Evolutionary conservation across 2,888 invertebrate species (phyloP), one percentile per base, ranked within the genome.

Genomic region (Mythimna vitellina): DNA sequence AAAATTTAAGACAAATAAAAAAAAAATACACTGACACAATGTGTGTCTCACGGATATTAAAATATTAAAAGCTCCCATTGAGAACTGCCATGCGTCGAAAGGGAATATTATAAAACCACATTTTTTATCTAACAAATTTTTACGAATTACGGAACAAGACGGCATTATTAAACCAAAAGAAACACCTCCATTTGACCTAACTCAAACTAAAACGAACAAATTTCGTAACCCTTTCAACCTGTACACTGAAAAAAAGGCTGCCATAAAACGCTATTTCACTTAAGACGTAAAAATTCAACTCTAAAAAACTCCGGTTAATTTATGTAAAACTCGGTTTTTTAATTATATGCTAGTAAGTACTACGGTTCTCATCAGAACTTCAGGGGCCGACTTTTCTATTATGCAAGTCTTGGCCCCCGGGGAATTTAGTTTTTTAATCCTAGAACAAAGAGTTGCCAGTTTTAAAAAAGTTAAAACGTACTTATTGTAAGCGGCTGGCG

Each of bases 301-400:
- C 7, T 46, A 66, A 81, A 83, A 76, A 71, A 70, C 68, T 72
- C 22, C 64, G 38, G 14, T 61, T 76, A 83, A 83, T 83, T 86
- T 78, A 83, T 80, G 77, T 78, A 76, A 78, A 80, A 79, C 66
- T 72, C 60, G 38, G 56, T 70, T 85, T 86, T 46, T 82, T 85
- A 84, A 85, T 86, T 84, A 85, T 78, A 78, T 73, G 75, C 71
- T 64, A 72, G 80, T 81, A 73, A 82, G 80, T 75, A 66, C 84
- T 76, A 79, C 79, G 83, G 81, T 83, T 87, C 88, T 88, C 90
- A 90, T 92, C 90, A 89, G 88, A 92, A 92, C 86, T 91, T 90
- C 80, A 66, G 76, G 61, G 54, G 56, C 64, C 75, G 85, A 86
- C 61, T 88, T 88, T 88, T 88, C 89, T 87, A 89, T 91, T 90